Conservation (phyloP, 2,888 invertebrate genomes). For the Ormyrus thymus region DNA sequence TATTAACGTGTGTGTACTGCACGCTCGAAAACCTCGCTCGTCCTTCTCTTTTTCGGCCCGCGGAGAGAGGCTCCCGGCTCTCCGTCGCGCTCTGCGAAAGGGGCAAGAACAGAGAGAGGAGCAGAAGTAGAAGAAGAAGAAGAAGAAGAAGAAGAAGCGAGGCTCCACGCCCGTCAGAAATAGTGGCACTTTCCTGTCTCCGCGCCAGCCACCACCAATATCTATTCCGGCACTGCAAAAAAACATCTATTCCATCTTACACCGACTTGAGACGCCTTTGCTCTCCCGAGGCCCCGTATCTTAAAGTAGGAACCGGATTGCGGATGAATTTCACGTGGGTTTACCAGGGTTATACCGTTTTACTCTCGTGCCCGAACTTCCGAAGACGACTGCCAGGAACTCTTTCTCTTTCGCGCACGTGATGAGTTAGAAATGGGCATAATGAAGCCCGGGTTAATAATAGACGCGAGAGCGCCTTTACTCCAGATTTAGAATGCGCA, state of each 20-base stretch:
- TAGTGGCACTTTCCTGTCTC: conserved; percentile 75
- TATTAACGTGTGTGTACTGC: conserved; percentile 61
- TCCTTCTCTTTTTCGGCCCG: conserved; percentile 27
- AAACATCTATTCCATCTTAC: conserved; percentile 63
- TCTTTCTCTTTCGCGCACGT: too few species aligned
- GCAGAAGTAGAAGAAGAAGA: conserved; percentile 27
- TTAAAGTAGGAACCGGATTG: conserved; percentile 7
- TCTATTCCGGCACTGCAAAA: conserved; percentile 76
- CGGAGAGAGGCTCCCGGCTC: conserved; percentile 15
- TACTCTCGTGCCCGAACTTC: background rate
- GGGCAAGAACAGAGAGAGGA: conserved; percentile 41
- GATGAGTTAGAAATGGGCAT: too few species aligned
- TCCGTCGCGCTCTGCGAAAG: conserved; percentile 35
- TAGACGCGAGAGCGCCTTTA: too few species aligned
- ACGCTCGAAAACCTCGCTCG: conserved; percentile 48
- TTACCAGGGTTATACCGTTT: background rate
- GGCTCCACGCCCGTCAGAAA: conserved; percentile 72
- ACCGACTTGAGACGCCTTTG: conserved; percentile 45
- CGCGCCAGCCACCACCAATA: conserved; percentile 76
- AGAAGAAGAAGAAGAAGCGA: conserved; percentile 35
- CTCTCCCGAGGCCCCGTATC: conserved; percentile 34
- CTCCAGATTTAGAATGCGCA: too few species aligned
- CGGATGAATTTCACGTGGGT: conserved; percentile 2
- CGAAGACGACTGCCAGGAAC: too few species aligned
- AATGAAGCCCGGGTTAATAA: too few species aligned